phyloP scores from a whole-genome alignment of 2,797 vertebrate species.

The Pogoniulus pusillus region DNA sequence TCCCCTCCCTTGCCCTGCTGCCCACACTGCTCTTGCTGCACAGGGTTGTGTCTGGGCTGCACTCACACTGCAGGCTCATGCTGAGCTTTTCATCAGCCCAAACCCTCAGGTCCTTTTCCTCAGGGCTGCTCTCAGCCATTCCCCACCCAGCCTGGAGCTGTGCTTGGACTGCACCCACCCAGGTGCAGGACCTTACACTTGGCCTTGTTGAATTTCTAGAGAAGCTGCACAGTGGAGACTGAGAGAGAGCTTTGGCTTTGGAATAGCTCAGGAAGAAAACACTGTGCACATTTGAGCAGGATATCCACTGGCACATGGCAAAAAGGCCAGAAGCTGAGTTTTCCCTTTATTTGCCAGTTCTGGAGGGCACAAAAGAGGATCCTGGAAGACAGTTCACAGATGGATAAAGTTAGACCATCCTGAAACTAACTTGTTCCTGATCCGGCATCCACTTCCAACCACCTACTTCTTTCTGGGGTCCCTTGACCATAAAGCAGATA shows the following conservation, averaged over 20 bases:
- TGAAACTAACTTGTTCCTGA: not conserved
- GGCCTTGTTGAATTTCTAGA: not conserved
- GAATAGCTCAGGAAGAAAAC: not conserved
- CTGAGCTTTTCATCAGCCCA: no score
- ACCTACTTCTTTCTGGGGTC: not conserved
- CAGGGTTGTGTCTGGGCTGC: no score
- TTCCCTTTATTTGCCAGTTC: not conserved
- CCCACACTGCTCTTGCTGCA: no score
- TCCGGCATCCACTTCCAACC: not conserved
- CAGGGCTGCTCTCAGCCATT: no score
- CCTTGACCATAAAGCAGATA: not conserved
- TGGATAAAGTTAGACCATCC: not conserved
- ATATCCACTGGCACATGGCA: not conserved
- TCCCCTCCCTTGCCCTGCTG: no score
- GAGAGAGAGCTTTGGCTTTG: not conserved
- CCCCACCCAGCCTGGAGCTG: no score
- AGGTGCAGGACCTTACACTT: no score
- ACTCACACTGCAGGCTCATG: no score
- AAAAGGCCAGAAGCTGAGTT: not conserved
- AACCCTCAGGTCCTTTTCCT: no score
- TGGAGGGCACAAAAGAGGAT: not conserved
- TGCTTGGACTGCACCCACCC: no score
- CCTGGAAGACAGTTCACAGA: not conserved
- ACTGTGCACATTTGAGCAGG: not conserved
- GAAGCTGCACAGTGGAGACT: not conserved